phyloP scores from a whole-genome alignment of 2,888 invertebrate genomes.

The Tillus elongatus region DNA sequence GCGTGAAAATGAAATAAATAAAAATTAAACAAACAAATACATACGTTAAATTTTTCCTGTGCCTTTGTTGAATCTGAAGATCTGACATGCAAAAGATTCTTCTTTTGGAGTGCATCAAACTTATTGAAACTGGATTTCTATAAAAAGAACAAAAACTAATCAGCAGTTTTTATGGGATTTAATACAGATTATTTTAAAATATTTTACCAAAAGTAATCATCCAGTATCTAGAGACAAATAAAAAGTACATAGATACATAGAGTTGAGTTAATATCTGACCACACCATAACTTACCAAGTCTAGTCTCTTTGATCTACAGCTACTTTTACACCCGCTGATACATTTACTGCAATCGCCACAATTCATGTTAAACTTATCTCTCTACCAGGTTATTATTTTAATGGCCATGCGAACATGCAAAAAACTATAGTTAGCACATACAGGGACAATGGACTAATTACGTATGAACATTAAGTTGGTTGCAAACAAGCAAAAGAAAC shows the following conservation, averaged over 20 bases:
- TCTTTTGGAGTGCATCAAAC: slow-evolving; percentile 63
- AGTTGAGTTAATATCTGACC: too few species aligned
- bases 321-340: slow-evolving; percentile 9
- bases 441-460: too few species aligned
- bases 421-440: slow-evolving; percentile 17
- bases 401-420: slow-evolving; percentile 29
- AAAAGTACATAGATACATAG: too few species aligned
- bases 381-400: slow-evolving; percentile 26
- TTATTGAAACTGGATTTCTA: slow-evolving; percentile 71
- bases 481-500: too few species aligned
- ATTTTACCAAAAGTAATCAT: too few species aligned
- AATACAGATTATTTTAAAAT: too few species aligned
- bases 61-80: slow-evolving; percentile 58
- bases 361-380: slow-evolving; percentile 28
- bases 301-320: slow-evolving; percentile 13
- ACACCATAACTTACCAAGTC: slow-evolving; percentile 17
- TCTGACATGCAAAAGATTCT: slow-evolving; percentile 56
- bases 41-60: slow-evolving; percentile 59
- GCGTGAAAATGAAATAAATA: too few species aligned
- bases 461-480: too few species aligned
- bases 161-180: too few species aligned
- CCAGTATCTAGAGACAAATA: too few species aligned
- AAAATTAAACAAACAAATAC: too few species aligned
- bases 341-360: too few species aligned
- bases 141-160: slow-evolving; percentile 32